phyloP scores from a whole-genome alignment of 2,888 invertebrate species.

The Xanthia togata region DNA sequence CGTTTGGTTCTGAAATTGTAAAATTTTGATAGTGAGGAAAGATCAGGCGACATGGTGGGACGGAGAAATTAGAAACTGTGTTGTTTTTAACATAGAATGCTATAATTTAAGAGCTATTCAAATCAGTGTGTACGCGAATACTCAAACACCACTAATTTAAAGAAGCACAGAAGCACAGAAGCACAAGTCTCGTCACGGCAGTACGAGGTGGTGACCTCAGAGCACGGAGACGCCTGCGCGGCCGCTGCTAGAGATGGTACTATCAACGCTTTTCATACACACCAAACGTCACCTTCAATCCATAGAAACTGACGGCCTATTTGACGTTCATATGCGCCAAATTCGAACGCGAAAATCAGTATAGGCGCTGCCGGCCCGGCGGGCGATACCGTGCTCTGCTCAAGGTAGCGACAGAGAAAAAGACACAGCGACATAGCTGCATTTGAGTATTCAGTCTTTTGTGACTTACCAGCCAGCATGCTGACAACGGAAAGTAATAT shows the following conservation, averaged over 20 bases:
- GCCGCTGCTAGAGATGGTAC: background rate
- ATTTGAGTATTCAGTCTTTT: background rate
- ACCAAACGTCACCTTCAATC: background rate
- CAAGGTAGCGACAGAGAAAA: background rate
- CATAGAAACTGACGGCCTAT: background rate
- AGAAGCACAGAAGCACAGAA: too few relatives aligned
- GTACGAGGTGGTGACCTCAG: background rate
- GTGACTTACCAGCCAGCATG: constrained; percentile 94
- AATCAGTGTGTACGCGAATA: background rate
- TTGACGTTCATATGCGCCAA: background rate
- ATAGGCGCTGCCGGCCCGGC: background rate
- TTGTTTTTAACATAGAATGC: too few relatives aligned
- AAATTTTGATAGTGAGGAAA: constrained; percentile 3
- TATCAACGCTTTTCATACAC: background rate
- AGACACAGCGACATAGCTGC: background rate
- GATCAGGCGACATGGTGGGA: background rate
- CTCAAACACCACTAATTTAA: background rate
- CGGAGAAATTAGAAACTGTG: too few relatives aligned
- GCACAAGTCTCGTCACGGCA: background rate
- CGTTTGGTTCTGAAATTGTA: constrained; percentile 96
- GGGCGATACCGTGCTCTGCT: background rate
- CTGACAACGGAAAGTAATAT: constrained; percentile 99
- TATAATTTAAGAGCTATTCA: background rate
- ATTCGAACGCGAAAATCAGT: background rate
- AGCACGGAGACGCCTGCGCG: background rate